phyloP scores from a whole-genome alignment of 2,888 invertebrate species.

The Agrotis puta region DNA sequence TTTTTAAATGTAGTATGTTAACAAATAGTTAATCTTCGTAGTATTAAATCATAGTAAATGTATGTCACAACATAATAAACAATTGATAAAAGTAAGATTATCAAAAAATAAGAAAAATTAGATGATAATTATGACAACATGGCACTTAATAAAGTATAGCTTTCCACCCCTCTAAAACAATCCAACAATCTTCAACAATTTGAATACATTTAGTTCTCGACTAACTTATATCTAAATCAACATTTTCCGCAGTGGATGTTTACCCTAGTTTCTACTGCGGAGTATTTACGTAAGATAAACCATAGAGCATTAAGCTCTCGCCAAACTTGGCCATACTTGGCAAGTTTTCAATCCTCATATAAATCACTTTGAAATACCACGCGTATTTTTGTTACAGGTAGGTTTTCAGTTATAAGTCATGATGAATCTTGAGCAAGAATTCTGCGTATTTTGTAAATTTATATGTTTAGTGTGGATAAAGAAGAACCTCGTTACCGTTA shows the following conservation, averaged over 20 bases:
- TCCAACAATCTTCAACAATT: background rate
- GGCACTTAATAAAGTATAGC: no score
- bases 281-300: slow-evolving; percentile 48
- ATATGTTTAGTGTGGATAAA: background rate
- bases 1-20: no score
- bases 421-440: no score
- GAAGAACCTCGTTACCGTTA: slow-evolving; percentile 9
- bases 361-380: slow-evolving; percentile 9
- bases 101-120: no score
- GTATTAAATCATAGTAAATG: no score
- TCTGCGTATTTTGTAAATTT: no score
- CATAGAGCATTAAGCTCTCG: slow-evolving; percentile 18
- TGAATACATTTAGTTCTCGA: background rate
- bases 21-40: no score
- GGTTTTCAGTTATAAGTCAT: no score
- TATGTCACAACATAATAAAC: no score
- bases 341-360: slow-evolving; percentile 48
- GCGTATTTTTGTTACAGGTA: background rate
- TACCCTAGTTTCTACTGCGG: slow-evolving; percentile 39
- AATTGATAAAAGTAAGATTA: no score
- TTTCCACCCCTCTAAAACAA: background rate
- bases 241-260: slow-evolving; percentile 10
- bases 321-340: slow-evolving; percentile 32
- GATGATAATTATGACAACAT: no score
- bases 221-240: background rate